Evolutionary conservation across 2,113 vertebrate genomes (phyloP), one percentile per base, ranked within the genome.

Genomic region (Microtus ochrogaster): DNA sequence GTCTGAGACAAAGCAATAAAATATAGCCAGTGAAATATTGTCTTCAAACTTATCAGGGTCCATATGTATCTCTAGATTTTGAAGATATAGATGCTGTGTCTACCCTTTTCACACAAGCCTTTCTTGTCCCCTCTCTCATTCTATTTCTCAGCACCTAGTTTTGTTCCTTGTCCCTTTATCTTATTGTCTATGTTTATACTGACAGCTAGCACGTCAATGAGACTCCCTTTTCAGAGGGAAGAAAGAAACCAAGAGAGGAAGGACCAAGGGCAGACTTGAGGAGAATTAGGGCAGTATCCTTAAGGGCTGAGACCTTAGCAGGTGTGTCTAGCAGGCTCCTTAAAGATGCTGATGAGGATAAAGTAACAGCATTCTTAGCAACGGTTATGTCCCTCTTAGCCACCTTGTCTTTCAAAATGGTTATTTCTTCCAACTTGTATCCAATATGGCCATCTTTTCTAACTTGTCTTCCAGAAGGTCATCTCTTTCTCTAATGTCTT

Each of bases 31-130:
- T 16, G 22, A 8, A 3, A n/a, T 49, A 7, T 44, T 24, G 44
- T n/a, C 66, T 72, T 17, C 12, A 85, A 12, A 49, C 16, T 16
- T 39, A 61, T 24, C 49, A 26, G 49, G 6, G 1, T 1, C 9
- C 28, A 2, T 1, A 0, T 63, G 41, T 21, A 28, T 44, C 22
- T 66, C 21, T 47, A 1, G 5, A 70, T 30, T 90, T 65, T 30
- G 4, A 0, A 3, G 22, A 17, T 41, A 28, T 0, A 4, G 26
- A 7, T 22, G 11, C 5, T 26, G n/a, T 66, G 74, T 65, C 41
- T 19, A 3, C 3, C 1, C 10, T 74, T 13, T 39, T 19, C 47
- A 33, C 4, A 6, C 30, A 5, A 1, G 0, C 24, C 74, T 78
- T 66, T 49, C 72, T 44, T 47, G 9, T 30, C 85, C 11, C 11